Conservation (phyloP, 2,888 invertebrate species). For the Nemotelus pantherinus region DNA sequence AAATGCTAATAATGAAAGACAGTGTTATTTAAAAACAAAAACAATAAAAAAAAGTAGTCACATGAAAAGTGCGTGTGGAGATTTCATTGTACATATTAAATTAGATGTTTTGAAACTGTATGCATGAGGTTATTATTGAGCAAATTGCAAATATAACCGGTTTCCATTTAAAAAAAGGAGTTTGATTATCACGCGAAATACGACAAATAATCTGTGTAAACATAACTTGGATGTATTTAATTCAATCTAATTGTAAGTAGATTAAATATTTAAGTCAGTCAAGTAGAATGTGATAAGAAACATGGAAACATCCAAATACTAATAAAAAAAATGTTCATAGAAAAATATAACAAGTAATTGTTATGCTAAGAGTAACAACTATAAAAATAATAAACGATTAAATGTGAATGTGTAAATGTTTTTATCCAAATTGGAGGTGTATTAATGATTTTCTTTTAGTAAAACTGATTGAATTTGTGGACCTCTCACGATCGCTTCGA, state of each 20-base stretch:
- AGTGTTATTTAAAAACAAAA: no score
- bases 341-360: constrained; percentile 23
- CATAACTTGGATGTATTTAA: constrained; percentile 17
- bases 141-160: no score
- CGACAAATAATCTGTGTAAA: constrained; percentile 12
- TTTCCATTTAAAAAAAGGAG: no score
- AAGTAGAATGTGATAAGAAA: constrained; percentile 41
- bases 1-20: no score
- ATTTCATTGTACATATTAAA: no score
- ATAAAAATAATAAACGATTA: background rate
- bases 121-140: no score
- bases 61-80: no score
- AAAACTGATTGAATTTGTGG: no score
- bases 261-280: constrained; percentile 32
- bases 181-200: constrained; percentile 1
- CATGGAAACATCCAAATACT: constrained; percentile 31
- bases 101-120: no score
- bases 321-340: constrained; percentile 5
- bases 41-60: no score
- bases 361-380: constrained; percentile 29
- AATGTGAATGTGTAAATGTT: constrained; percentile 2
- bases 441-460: no score
- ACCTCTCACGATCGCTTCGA: no score
- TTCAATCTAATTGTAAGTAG: constrained; percentile 23
- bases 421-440: background rate